Base-by-base conservation (phyloP, 2,113 vertebrate species). In the Aegotheles bennettii region DNA sequence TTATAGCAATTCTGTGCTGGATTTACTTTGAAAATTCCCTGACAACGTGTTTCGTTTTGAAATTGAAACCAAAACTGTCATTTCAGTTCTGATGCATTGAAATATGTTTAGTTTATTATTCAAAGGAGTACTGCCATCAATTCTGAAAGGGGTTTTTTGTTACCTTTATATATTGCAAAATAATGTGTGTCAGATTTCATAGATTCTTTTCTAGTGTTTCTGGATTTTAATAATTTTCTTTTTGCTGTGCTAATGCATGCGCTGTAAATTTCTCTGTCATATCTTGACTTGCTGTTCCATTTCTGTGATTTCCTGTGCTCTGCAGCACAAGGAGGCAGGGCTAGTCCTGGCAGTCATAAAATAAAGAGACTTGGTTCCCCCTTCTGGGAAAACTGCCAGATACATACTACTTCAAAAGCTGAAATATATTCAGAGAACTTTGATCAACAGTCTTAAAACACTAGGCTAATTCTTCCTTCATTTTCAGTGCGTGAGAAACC, bases 391-490 rank as follows among this genome's bases (percentile, higher is more conserved):
- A 81, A 53, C 54, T 94, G 94, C 87, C 90, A 95, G 85, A 70
- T 74, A 85, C 15, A 16, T n/a, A 47, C 54, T 93, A 56, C 90
- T 96, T 96, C 92, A 96, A 94, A 95, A 96, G 90, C 85, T 93
- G 79, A 92, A 93, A 90, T 88, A 48, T 26, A 74, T 84, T 93
- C 59, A 11, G 48, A 78, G 76, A 95, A 84, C 92, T 90, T 96
- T 93, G 94, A 97, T 95, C 92, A 96, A 84, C 76, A 87, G 90
- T 95, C 93, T 92, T 94, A 94, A 94, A 96, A 90, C 69, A 87
- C 94, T 90, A 90, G 48, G 57, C 60, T 96, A 96, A 94, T 96
- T 95, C 87, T 93, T 88, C 83, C 90, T 95, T 86, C 88, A 31
- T 87, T 96, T 95, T 80, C 73, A 92, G 53, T 19, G 5, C 45